Conservation (phyloP, 1,140 invertebrate genomes). For the Trachelipus rathkii region DNA sequence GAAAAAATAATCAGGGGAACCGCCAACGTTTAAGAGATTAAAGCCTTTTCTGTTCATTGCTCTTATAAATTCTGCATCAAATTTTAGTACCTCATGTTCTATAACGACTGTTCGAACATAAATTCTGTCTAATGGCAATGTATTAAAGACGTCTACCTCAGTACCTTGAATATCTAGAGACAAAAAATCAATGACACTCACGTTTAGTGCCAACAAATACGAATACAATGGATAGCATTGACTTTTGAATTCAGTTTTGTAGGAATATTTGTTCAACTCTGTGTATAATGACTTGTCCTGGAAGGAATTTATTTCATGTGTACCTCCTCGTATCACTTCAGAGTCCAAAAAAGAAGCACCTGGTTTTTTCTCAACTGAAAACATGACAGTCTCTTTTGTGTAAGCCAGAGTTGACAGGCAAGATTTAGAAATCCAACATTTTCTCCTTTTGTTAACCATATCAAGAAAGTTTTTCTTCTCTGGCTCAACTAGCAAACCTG, state of each 20-base stretch:
- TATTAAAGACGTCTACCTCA: background rate
- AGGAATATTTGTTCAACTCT: background rate
- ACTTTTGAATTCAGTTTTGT: background rate
- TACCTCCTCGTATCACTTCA: background rate
- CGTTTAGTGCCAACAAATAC: background rate
- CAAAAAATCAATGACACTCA: slow-evolving; percentile 2
- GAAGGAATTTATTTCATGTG: background rate
- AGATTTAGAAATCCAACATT: slow-evolving; percentile 4
- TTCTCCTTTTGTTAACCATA: background rate
- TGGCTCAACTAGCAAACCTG: background rate
- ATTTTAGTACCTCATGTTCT: background rate
- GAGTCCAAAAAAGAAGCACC: background rate
- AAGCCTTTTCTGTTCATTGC: background rate
- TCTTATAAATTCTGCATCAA: background rate
- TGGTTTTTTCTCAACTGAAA: background rate
- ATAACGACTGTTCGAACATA: background rate
- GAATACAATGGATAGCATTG: background rate
- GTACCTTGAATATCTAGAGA: background rate
- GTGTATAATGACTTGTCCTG: background rate
- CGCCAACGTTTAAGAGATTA: background rate
- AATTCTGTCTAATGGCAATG: background rate
- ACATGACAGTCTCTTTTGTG: background rate
- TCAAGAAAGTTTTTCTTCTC: background rate
- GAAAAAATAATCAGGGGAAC: background rate
- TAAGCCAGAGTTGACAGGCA: background rate